Percentiles rank a stretch among this genome's conserved stretches.
Evolutionary conservation across 2,113 vertebrate species (phyloP).

Genomic region (Origma solitaria): DNA sequence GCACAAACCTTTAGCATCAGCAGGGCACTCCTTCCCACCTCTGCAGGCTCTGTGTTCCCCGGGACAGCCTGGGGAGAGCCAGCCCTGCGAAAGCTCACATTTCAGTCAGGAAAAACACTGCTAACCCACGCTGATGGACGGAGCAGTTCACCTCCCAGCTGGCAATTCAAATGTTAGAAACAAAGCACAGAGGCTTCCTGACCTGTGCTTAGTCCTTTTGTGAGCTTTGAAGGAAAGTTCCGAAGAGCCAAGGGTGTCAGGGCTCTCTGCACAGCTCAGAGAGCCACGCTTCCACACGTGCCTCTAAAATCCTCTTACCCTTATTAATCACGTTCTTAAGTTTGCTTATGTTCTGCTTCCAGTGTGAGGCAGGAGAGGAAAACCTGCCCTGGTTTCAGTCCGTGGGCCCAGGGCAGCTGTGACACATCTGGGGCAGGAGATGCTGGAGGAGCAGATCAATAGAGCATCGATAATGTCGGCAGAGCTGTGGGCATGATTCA

Average conservation of each 20-base stretch:
- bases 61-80: not conserved
- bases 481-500: not conserved
- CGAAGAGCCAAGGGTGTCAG: not conserved
- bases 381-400: not conserved
- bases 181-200: not conserved
- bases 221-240: not conserved
- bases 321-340: too few species aligned
- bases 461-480: not conserved
- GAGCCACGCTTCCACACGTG: accelerated
- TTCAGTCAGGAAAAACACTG: not conserved
- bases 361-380: not conserved
- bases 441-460: not conserved
- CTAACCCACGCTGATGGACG: not conserved
- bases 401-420: not conserved
- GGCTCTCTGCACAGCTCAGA: not conserved
- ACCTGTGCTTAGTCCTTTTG: not conserved
- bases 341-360: not conserved
- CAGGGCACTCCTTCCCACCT: not conserved
- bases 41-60: not conserved
- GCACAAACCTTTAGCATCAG: not conserved
- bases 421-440: not conserved
- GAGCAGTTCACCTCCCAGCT: not conserved
- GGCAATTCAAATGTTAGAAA: not conserved
- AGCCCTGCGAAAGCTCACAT: not conserved
- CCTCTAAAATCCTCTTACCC: not conserved